Base-by-base conservation (phyloP, 2,113 vertebrate genomes). In the Nanorana parkeri region DNA sequence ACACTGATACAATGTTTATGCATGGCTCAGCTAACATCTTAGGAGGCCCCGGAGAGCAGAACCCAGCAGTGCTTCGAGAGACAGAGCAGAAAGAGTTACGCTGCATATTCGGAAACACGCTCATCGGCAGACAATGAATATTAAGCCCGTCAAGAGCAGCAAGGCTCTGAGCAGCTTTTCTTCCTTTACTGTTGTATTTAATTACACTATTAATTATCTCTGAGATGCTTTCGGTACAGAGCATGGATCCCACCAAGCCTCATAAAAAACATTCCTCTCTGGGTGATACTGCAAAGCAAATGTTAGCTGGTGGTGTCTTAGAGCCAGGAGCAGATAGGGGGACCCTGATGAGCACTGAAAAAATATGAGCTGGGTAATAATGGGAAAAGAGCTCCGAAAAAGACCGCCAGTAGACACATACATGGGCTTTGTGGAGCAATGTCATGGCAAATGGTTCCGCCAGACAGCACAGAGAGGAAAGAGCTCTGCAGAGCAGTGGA, bases 131-230 rank as follows among this genome's bases (percentile, higher is more conserved):
- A 81, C 80, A 75, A 75, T 75, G 63, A 51, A 75, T 58, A 67
- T 60, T 6, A 82, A 24, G 63, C 71, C 71, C 28, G 80, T 67
- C 21, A 68, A 75, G 80, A 66, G 66, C 47, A 21, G 19, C 3
- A 41, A 55, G 68, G 41, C 68, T 64, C 68, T 23, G 51, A 74
- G 32, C 58, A 65, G 69, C 79, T 66, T 56, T 56, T 66, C 69
- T 73, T 68, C 79, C 66, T 81, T 81, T 74, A 81, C 80, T 56
- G 80, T 63, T 82, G 80, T 67, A 75, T 82, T 81, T 82, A 82
- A 82, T 82, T 74, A 82, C 61, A 74, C 80, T 82, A 82, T 82
- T 82, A 82, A 82, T 82, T 82, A 82, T 82, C 79, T 29, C 51
- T 19, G 80, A 56, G 80, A 55, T 26, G 60, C 68, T 81, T 61